A percentile compares a stretch with the other conserved stretches of the same genome.
Conservation (phyloP, 1,140 invertebrate genomes). For the Monomorium pharaonis region DNA sequence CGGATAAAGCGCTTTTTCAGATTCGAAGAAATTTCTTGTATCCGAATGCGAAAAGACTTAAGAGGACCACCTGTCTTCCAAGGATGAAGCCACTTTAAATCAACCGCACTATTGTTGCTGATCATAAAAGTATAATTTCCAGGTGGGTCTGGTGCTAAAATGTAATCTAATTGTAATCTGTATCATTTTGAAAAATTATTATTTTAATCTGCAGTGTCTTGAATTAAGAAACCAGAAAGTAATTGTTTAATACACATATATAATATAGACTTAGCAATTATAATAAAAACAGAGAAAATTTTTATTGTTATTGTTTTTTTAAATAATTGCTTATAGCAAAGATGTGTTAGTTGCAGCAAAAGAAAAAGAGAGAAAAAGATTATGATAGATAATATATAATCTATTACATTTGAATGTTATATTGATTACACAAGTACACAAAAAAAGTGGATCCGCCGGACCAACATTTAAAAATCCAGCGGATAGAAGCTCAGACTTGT, state of each 20-base stretch:
- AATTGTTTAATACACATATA: too few species aligned
- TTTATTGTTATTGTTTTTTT: background rate
- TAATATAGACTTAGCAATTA: background rate
- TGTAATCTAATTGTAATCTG: background rate
- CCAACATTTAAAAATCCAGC: too few species aligned
- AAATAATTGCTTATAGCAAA: background rate
- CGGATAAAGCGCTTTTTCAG: background rate
- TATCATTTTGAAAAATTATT: background rate
- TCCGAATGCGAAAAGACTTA: conserved; percentile 32
- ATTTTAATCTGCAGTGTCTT: background rate
- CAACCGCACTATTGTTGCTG: conserved; percentile 24
- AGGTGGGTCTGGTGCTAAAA: conserved; percentile 52
- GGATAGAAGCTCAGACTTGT: too few species aligned
- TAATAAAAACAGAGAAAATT: background rate
- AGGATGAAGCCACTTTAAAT: conserved; percentile 69
- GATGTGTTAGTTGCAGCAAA: background rate
- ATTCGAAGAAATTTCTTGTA: conserved; percentile 6
- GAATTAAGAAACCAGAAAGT: background rate
- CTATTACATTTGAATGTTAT: background rate
- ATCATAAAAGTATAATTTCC: background rate
- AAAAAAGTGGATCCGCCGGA: too few species aligned
- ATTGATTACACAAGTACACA: too few species aligned
- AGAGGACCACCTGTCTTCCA: conserved; percentile 56
- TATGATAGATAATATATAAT: background rate
- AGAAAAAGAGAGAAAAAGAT: background rate